Base-by-base conservation (phyloP, 53 echinoderm and acorn worm species). In the Stichopus horrens region DNA sequence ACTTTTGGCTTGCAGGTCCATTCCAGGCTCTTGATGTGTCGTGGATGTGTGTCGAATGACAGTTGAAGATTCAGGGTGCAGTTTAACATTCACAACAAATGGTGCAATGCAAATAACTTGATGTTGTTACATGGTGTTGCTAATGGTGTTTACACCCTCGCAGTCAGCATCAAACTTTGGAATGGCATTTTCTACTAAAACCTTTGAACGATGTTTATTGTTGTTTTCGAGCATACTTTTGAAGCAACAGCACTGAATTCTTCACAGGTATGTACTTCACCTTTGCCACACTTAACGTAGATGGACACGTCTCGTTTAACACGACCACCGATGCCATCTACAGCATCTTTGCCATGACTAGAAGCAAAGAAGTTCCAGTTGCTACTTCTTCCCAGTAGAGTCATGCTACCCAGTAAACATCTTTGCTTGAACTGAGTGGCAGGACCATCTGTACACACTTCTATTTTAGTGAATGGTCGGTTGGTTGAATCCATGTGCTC, bases 331-430 rank as follows among this genome's bases (percentile, higher is more conserved):
- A 37, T 37, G 37, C 37, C 76, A 76, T 76, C 21, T 73, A 90
- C 90, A 22, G 75, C 71, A 63, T 86, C 86, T 86, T 92, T 92
- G 7, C 82, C 92, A 80, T 89, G 92, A 53, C 92, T 89, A 21
- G 91, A 87, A 4, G 91, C 88, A 55, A 91, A 91, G 53, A 91
- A 91, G 58, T 80, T 87, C 91, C 91, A 91, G 14, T 8, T 74
- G 20, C 87, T 79, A 20, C 54, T 14, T 73, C 88, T 55, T 0
- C n/a, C 74, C 10, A 91, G 74, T 37, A 91, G 91, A 5, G 91
- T 88, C 0, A 88, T 7, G 52, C 80, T 91, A 79, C 80, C 59
- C 59, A 59, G 59, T 8, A 11, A 4, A 19, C 21, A 86, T 56
- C 86, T 4, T 55, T 91, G 91, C 66, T 91, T 91, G 59, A 91